Base-by-base conservation (phyloP, 2,113 vertebrate species). In the Carassius gibelio region DNA sequence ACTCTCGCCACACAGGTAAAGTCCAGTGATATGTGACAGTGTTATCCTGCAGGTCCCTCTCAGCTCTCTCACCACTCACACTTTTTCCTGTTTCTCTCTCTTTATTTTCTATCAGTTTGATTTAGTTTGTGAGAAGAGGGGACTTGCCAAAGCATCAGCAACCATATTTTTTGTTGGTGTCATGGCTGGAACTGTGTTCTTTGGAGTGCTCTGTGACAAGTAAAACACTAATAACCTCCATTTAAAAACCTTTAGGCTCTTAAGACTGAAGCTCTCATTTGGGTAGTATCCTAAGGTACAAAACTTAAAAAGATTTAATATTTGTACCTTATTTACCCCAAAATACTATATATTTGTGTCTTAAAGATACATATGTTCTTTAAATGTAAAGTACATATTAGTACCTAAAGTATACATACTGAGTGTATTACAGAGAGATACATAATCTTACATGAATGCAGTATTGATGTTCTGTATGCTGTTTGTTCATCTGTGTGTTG, bases 191-290 rank as follows among this genome's bases (percentile, higher is more conserved):
- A 94, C 97, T 0, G 86, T 96, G 78, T 57, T 94, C 15, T 97
- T 96, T 4, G 96, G 97, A 52, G 93, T 94, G 88, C 93, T 98
- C 21, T 94, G 96, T 19, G 97, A 98, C 94, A 96, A 95, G 97
- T 97, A 71, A 89, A 30, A 30, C 30, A 30, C 30, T 30, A 30
- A 52, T 10, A 42, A 14, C 11, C 19, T 34, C 52, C 7, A 14
- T 77, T 42, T 42, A 45, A 9, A 42, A 42, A 42, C 36, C 11
- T 72, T 72, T 5, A 42, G 8, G n/a, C 8, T n/a, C 21, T 21
- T 57, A 57, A 57, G 55, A 21, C 55, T 38, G 38, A 38, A 59
- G 55, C 55, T 6, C 2, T 59, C 55, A 21, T 6, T 57, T 2
- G 52, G 15, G 52, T 55, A 5, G 52, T 55, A 19, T 5, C 50